These are phyloP conservation scores for Heliothis virescens DNA, from an alignment of 1,140 invertebrate species.

Conservation along the genomic window DNA sequence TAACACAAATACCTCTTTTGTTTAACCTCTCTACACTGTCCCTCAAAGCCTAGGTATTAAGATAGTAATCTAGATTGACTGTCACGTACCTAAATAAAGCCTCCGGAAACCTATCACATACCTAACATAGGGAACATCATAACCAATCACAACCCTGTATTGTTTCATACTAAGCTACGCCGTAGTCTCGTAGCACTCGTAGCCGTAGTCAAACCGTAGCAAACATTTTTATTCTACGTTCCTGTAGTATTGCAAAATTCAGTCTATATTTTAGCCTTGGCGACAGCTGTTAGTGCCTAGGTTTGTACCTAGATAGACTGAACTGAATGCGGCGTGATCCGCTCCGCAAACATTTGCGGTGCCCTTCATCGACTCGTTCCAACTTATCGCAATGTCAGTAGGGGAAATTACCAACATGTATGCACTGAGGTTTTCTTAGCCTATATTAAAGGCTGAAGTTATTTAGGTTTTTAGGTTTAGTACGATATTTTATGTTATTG, in stretches of 20 bases:
- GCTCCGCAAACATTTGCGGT: slow-evolving; percentile 51
- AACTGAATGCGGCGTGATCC: slow-evolving; percentile 43
- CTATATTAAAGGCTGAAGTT: neutral
- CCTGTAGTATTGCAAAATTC: neutral
- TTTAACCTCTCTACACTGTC: no score
- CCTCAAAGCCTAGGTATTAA: slow-evolving; percentile 8
- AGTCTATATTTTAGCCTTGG: neutral
- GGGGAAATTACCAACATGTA: slow-evolving; percentile 10
- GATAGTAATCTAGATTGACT: neutral
- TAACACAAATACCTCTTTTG: no score
- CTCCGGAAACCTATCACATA: neutral
- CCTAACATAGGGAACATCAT: no score
- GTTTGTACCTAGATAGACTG: neutral
- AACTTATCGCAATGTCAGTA: slow-evolving; percentile 38
- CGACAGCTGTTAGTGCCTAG: neutral
- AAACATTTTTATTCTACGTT: neutral
- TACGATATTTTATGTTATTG: neutral
- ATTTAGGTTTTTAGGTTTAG: neutral
- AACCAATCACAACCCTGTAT: neutral
- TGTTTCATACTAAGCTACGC: neutral
- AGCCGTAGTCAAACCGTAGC: neutral
- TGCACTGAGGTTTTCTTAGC: slow-evolving; percentile 1
- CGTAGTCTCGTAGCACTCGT: slow-evolving; percentile 3
- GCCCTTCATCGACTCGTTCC: slow-evolving; percentile 47
- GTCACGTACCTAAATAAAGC: neutral